Conservation (phyloP, 2,888 invertebrate species). For the Nebria brevicollis region DNA sequence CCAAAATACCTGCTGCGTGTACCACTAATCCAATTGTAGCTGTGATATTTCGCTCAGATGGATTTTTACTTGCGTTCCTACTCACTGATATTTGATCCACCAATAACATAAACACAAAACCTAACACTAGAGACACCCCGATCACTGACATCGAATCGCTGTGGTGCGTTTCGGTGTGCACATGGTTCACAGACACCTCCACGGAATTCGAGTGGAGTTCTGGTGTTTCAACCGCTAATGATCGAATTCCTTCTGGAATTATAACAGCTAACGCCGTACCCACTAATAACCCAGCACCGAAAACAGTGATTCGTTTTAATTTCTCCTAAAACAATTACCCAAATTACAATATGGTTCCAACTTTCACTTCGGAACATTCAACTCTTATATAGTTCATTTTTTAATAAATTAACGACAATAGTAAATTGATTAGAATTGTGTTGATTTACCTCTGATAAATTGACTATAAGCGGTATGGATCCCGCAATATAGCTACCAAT, state of each 20-base stretch:
- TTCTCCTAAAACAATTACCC: slow-evolving; percentile 77
- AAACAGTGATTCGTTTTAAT: slow-evolving; percentile 90
- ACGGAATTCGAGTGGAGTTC: slow-evolving; percentile 54
- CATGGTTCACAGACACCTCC: slow-evolving; percentile 52
- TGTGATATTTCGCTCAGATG: slow-evolving; percentile 81
- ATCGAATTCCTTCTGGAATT: slow-evolving; percentile 97
- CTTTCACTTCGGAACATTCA: not conserved
- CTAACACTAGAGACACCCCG: slow-evolving; percentile 91
- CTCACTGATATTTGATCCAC: slow-evolving; percentile 78
- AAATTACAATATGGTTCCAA: not conserved
- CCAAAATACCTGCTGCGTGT: slow-evolving; percentile 85
- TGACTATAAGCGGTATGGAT: slow-evolving; percentile 92
- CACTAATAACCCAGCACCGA: slow-evolving; percentile 96
- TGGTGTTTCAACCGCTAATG: slow-evolving; percentile 64
- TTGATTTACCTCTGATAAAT: slow-evolving; percentile 87
- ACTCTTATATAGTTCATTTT: not conserved
- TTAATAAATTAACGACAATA: not conserved
- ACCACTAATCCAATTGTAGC: slow-evolving; percentile 97
- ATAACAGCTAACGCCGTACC: slow-evolving; percentile 98
- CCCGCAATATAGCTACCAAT: slow-evolving; percentile 96
- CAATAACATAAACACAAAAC: slow-evolving; percentile 97
- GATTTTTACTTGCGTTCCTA: slow-evolving; percentile 70
- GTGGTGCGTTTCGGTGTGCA: slow-evolving; percentile 59
- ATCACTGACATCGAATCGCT: slow-evolving; percentile 81
- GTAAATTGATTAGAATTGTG: too few relatives aligned